A percentile compares a stretch with the other conserved stretches of the same genome.
Evolutionary conservation across 2,797 vertebrate species (phyloP).

Genomic region (Psittacula echo): DNA sequence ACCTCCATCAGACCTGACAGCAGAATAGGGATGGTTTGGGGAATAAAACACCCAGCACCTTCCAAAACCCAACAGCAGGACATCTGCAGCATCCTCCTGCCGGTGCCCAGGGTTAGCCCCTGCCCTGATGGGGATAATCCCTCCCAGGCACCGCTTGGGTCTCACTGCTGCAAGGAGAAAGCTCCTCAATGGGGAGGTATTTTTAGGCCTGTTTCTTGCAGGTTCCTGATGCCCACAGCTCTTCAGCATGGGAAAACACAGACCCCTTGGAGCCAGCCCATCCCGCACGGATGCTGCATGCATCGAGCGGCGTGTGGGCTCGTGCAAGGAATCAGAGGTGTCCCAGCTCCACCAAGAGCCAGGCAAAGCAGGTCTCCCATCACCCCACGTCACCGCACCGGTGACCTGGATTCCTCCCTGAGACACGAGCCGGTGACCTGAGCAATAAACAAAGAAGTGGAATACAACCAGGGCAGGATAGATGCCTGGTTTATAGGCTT

Average conservation of each 20-base stretch:
- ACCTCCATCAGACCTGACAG: neutral
- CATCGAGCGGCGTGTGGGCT: rapidly evolving
- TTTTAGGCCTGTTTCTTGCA: neutral
- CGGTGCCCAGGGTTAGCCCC: rapidly evolving
- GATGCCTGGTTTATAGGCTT: conserved; percentile 50
- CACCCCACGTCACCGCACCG: rapidly evolving
- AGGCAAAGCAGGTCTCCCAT: neutral
- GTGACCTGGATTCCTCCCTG: conserved; percentile 47
- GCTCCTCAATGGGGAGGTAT: neutral
- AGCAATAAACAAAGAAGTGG: conserved; percentile 45
- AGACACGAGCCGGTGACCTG: conserved; percentile 36
- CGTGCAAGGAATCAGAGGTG: rapidly evolving
- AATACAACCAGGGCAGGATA: conserved; percentile 48
- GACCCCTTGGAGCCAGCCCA: neutral
- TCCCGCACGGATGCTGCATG: rapidly evolving
- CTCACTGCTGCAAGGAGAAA: rapidly evolving
- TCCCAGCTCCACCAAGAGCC: neutral
- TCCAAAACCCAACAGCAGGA: neutral
- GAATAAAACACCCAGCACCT: neutral
- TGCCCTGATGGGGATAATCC: neutral
- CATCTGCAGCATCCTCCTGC: neutral
- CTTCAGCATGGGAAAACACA: neutral
- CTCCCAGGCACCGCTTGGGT: rapidly evolving
- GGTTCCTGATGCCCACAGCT: neutral
- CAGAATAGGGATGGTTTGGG: neutral